phyloP scores from a whole-genome alignment of 2,888 invertebrate genomes.

The Thymelicus acteon region DNA sequence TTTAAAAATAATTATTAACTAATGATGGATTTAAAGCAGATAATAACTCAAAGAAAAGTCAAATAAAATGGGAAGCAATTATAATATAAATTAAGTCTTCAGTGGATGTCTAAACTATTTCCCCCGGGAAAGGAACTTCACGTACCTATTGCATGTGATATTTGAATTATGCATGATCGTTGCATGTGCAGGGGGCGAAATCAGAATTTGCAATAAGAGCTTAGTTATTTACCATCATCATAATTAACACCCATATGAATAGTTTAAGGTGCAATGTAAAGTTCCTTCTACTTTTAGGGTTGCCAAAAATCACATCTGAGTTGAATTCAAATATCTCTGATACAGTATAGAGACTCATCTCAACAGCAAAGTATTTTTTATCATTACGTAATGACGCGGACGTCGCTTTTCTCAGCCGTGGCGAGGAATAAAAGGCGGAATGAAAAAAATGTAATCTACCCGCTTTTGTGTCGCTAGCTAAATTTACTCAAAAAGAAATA shows the following conservation, averaged over 20 bases:
- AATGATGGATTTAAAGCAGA: no score
- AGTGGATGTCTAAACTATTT: slow-evolving; percentile 24
- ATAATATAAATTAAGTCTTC: slow-evolving; percentile 14
- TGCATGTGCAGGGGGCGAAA: slow-evolving; percentile 56
- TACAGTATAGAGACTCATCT: no score
- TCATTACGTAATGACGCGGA: slow-evolving; percentile 33
- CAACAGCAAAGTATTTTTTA: slow-evolving; percentile 21
- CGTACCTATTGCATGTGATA: slow-evolving; percentile 43
- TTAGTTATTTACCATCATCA: slow-evolving; percentile 35
- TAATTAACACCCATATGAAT: not conserved
- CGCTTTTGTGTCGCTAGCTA: slow-evolving; percentile 21
- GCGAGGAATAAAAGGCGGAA: slow-evolving; percentile 31
- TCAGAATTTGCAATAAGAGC: slow-evolving; percentile 56
- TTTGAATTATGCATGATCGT: slow-evolving; percentile 61
- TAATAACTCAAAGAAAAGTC: no score
- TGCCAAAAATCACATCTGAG: not conserved
- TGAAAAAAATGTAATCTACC: slow-evolving; percentile 32
- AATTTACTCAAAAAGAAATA: slow-evolving; percentile 13
- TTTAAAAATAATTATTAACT: no score
- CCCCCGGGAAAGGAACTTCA: slow-evolving; percentile 44
- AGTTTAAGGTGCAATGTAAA: not conserved
- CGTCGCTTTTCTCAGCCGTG: slow-evolving; percentile 15
- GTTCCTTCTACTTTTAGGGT: no score
- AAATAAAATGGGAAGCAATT: slow-evolving; percentile 7
- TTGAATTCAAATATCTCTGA: not conserved